A percentile compares a stretch with the other conserved stretches of the same genome.
Conservation (phyloP, 2,113 vertebrate genomes). For the Microcebus griseorufus region DNA sequence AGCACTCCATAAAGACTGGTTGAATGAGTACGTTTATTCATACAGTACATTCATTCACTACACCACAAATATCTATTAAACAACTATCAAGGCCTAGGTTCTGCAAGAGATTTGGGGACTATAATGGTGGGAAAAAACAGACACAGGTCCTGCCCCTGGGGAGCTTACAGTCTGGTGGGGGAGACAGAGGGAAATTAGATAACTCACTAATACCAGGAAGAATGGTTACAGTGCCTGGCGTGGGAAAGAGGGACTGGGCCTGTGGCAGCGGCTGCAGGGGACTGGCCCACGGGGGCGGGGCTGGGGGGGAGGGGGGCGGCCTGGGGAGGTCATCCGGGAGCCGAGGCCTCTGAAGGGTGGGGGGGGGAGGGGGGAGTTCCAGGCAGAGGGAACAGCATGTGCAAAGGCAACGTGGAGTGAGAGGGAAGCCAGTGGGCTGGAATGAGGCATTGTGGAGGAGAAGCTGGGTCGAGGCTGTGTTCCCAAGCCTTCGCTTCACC, state of each 20-base stretch:
- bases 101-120: background rate
- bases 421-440: background rate
- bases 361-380: background rate
- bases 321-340: background rate
- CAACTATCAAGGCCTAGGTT: background rate
- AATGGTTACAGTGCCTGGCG: accelerated
- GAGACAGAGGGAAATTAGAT: background rate
- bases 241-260: background rate
- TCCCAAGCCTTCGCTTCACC: background rate
- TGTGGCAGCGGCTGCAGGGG: background rate
- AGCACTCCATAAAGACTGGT: background rate
- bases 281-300: no score
- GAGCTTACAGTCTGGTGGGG: background rate
- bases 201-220: background rate
- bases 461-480: no score
- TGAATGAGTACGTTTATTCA: background rate
- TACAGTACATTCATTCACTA: background rate
- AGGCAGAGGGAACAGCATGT: background rate
- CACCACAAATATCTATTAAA: background rate
- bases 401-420: background rate
- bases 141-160: background rate
- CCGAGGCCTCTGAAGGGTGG: background rate
- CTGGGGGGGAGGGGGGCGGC: background rate
- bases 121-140: background rate
- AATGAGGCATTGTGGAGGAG: background rate